Evolutionary conservation across 2,113 vertebrate species (phyloP).

Genomic region (Spermophilus dauricus): DNA sequence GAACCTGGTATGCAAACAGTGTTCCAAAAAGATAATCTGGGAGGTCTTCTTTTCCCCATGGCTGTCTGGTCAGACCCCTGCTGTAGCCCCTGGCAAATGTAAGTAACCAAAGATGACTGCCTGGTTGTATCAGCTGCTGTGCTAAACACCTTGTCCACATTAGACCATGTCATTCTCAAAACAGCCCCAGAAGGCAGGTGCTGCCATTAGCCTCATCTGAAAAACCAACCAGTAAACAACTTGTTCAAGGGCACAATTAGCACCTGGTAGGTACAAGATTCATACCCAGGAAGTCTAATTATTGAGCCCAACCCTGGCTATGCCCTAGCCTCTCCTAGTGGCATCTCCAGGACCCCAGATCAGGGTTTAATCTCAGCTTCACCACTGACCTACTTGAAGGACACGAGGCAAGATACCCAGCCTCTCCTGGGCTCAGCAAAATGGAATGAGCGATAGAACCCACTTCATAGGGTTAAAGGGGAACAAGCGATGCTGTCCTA

Average conservation of each 20-base stretch:
- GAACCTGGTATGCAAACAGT: background rate
- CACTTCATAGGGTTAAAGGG: background rate
- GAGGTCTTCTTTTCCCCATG: background rate
- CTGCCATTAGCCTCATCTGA: background rate
- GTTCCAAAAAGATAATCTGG: background rate
- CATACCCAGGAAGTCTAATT: background rate
- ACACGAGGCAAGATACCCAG: background rate
- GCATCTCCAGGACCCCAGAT: background rate
- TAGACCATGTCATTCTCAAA: background rate
- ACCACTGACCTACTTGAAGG: background rate
- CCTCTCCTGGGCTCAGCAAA: background rate
- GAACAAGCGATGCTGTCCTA: background rate
- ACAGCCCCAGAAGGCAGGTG: background rate
- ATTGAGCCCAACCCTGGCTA: background rate
- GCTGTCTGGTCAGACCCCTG: background rate
- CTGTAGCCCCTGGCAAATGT: background rate
- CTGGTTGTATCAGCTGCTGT: rapidly evolving
- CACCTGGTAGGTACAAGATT: background rate
- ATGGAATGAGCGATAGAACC: background rate
- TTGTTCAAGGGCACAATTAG: background rate
- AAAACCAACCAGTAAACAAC: background rate
- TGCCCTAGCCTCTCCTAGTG: background rate
- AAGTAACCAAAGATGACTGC: background rate
- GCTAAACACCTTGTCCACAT: background rate
- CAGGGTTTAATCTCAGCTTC: background rate